Conservation (phyloP, 2,797 vertebrate genomes). For the Micromesistius poutassou region DNA sequence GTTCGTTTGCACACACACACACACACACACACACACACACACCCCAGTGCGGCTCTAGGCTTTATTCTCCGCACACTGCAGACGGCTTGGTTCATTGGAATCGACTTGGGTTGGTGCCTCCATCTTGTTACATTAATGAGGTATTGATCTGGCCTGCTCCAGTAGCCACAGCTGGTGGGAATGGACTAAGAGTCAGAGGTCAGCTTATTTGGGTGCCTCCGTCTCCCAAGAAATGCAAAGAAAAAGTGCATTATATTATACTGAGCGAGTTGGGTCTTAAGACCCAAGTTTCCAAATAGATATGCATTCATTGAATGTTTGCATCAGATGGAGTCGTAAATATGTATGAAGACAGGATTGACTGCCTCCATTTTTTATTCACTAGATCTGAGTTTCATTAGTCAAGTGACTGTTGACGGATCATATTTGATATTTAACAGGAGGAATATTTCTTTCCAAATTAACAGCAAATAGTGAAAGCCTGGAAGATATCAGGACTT, state of each 20-base stretch:
- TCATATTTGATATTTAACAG: not conserved
- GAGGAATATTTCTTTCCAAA: not conserved
- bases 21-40: slow-evolving; percentile 2
- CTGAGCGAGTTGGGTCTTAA: not conserved
- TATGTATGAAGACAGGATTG: not conserved
- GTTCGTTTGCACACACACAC: not conserved
- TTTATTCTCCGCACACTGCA: slow-evolving; percentile 13
- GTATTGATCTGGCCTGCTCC: slow-evolving; percentile 52
- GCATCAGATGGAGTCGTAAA: not conserved
- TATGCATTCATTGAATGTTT: not conserved
- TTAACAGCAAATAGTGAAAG: not conserved
- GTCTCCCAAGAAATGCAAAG: slow-evolving; percentile 14
- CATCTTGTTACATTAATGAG: slow-evolving; percentile 60
- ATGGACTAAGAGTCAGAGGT: slow-evolving; percentile 32
- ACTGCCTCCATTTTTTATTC: not conserved
- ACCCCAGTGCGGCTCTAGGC: slow-evolving; percentile 16
- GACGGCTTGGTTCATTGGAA: slow-evolving; percentile 41
- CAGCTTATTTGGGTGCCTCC: slow-evolving; percentile 9
- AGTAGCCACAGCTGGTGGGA: slow-evolving; percentile 35
- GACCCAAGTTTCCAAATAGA: not conserved
- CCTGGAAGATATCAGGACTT: not conserved
- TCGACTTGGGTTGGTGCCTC: slow-evolving; percentile 43
- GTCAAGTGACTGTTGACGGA: not conserved
- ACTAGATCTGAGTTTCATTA: slow-evolving; percentile 15
- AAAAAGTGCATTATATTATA: not conserved